phyloP scores from a whole-genome alignment of 2,113 vertebrate species.

The Phocoena phocoena region DNA sequence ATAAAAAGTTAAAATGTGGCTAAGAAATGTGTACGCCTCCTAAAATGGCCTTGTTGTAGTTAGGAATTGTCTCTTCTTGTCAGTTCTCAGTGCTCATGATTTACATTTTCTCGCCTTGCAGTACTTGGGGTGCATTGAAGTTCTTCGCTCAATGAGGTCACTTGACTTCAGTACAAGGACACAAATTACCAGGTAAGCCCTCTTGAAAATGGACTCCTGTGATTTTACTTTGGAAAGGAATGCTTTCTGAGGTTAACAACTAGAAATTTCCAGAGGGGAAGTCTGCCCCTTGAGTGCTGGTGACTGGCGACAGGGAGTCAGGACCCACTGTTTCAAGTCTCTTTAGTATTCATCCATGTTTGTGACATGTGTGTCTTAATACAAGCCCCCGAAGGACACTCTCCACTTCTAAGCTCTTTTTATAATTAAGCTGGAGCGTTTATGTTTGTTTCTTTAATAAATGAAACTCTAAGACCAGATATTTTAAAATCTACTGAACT shows the following conservation, averaged over 20 bases:
- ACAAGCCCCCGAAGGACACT: fast-evolving
- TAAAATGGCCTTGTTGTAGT: background rate
- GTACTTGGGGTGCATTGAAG: conserved; percentile 90
- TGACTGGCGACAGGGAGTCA: background rate
- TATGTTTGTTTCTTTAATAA: background rate
- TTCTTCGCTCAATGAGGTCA: conserved; percentile 89
- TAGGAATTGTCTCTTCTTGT: background rate
- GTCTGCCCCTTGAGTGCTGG: background rate
- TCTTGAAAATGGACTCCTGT: background rate
- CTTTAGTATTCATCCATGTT: background rate
- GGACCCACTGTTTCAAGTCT: background rate
- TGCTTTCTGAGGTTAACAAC: background rate
- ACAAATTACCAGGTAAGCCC: conserved; percentile 88
- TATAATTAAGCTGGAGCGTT: background rate
- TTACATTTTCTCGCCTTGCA: conserved; percentile 76
- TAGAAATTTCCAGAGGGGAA: background rate
- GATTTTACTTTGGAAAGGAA: background rate
- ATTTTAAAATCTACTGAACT: conserved; percentile 28
- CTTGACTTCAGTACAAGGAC: conserved; percentile 89
- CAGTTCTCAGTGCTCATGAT: conserved; percentile 44
- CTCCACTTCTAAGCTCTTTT: background rate
- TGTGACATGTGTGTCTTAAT: background rate
- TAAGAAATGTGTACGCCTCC: background rate
- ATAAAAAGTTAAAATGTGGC: background rate
- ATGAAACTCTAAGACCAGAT: background rate